A percentile compares a stretch with the other conserved stretches of the same genome.
Evolutionary conservation across 2,888 invertebrate species (phyloP).

Genomic region (Amaurobius ferox): DNA sequence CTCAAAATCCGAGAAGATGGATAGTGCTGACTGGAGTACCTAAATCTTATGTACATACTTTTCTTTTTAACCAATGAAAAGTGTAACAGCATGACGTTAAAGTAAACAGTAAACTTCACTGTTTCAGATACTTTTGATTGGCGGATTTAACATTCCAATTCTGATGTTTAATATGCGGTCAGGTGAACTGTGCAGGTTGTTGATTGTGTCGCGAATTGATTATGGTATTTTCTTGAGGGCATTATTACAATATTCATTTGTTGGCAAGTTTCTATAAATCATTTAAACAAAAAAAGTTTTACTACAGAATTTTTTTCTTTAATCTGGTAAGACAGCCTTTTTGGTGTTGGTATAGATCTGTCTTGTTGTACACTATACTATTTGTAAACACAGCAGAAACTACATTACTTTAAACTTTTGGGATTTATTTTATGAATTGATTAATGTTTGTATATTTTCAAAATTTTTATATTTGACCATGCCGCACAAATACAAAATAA

Average conservation of each 20-base stretch:
- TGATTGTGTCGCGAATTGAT: constrained; percentile 30
- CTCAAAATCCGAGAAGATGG: too few species aligned
- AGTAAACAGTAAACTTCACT: constrained; percentile 61
- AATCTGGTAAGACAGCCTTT: neutral
- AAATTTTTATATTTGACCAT: too few species aligned
- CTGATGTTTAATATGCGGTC: constrained; percentile 46
- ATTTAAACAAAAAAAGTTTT: neutral
- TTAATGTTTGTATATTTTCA: too few species aligned
- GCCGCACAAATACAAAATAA: too few species aligned
- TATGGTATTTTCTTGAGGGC: constrained; percentile 10
- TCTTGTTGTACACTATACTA: too few species aligned
- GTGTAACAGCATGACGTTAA: constrained; percentile 32
- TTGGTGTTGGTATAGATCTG: neutral
- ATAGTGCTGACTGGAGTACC: too few species aligned
- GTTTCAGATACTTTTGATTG: constrained; percentile 37
- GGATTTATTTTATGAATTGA: too few species aligned
- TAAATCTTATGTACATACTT: too few species aligned
- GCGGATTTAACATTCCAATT: constrained; percentile 45
- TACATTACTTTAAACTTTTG: too few species aligned
- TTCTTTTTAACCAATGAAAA: constrained; percentile 30
- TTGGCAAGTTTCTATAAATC: neutral
- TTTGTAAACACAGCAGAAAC: too few species aligned
- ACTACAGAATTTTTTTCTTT: neutral
- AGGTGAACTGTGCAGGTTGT: constrained; percentile 47
- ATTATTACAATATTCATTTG: constrained; percentile 5